Percentiles rank a stretch among this genome's conserved stretches.
These are phyloP conservation scores for Poecilus cupreus DNA, from an alignment of 2,888 invertebrate genomes.

Conservation along the genomic window DNA sequence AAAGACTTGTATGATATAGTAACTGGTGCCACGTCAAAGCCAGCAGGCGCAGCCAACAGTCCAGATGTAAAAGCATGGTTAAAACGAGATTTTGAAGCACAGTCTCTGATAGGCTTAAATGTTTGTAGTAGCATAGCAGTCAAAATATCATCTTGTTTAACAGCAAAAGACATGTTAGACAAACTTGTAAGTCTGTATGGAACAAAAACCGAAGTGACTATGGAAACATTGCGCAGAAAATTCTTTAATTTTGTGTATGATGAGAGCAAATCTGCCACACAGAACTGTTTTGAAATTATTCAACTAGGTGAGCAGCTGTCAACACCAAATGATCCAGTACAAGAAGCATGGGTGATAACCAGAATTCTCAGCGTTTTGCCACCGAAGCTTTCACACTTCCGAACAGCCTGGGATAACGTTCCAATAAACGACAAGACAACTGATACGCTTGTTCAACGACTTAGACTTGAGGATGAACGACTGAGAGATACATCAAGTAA, in stretches of 20 bases:
- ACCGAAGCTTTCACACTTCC: slow-evolving; percentile 40
- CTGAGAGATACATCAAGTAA: too few relatives aligned
- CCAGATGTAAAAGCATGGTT: slow-evolving; percentile 61
- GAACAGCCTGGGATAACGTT: slow-evolving; percentile 48
- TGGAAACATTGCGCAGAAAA: slow-evolving; percentile 61
- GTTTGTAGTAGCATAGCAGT: slow-evolving; percentile 62
- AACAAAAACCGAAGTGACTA: slow-evolving; percentile 61
- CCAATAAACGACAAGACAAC: slow-evolving; percentile 14
- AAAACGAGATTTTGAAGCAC: slow-evolving; percentile 63
- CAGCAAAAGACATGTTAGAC: slow-evolving; percentile 61
- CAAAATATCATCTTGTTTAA: slow-evolving; percentile 62
- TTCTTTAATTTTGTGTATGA: slow-evolving; percentile 63
- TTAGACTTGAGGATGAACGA: too few relatives aligned
- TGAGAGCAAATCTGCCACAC: slow-evolving; percentile 59
- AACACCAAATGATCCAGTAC: slow-evolving; percentile 1
- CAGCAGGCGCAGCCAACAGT: slow-evolving; percentile 49
- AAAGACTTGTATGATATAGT: slow-evolving; percentile 59
- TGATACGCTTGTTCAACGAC: slow-evolving; percentile 40
- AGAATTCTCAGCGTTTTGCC: slow-evolving; percentile 38
- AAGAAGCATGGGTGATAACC: too few relatives aligned
- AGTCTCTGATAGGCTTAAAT: slow-evolving; percentile 64
- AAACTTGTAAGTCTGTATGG: slow-evolving; percentile 62
- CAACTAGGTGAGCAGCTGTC: slow-evolving; percentile 51
- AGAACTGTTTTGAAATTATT: slow-evolving; percentile 63
- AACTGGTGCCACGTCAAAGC: slow-evolving; percentile 1